These are phyloP conservation scores for Colossoma macropomum DNA, from an alignment of 2,113 vertebrate genomes.

Conservation along the genomic window DNA sequence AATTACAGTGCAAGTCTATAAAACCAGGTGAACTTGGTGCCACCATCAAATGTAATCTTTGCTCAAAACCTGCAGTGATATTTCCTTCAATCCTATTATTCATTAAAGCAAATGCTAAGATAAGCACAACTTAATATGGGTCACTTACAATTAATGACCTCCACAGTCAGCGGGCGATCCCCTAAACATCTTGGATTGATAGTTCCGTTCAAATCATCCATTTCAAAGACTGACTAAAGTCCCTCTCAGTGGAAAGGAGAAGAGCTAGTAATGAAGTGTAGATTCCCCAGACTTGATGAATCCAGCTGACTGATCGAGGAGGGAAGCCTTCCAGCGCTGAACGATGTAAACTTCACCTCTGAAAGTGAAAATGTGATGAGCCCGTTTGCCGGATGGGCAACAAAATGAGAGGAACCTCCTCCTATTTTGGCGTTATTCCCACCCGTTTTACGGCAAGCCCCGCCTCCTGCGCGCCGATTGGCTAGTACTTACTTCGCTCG, in stretches of 20 bases:
- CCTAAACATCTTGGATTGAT: constrained; percentile 75
- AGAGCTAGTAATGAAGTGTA: not conserved
- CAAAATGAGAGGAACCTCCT: not conserved
- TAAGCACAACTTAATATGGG: not conserved
- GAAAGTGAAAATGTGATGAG: not conserved
- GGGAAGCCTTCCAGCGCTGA: not conserved
- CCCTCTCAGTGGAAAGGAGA: not conserved
- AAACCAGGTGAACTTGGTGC: too few relatives aligned
- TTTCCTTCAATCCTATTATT: too few relatives aligned
- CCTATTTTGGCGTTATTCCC: not conserved
- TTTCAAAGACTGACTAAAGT: constrained; percentile 38
- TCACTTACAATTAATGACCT: constrained; percentile 75
- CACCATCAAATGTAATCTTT: too few relatives aligned
- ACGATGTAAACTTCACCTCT: not conserved
- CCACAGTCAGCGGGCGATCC: constrained; percentile 71
- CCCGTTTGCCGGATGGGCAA: not conserved
- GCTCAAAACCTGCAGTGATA: too few relatives aligned
- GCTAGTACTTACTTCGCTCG: not conserved
- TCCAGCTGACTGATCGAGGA: not conserved
- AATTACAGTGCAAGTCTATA: too few relatives aligned
- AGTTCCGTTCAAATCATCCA: constrained; percentile 69
- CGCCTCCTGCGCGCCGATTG: not conserved
- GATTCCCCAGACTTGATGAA: not conserved
- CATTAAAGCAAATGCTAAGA: not conserved
- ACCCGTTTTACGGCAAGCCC: not conserved